Evolutionary conservation across 2,888 invertebrate species (phyloP).

Genomic region (Eupithecia vulgata): DNA sequence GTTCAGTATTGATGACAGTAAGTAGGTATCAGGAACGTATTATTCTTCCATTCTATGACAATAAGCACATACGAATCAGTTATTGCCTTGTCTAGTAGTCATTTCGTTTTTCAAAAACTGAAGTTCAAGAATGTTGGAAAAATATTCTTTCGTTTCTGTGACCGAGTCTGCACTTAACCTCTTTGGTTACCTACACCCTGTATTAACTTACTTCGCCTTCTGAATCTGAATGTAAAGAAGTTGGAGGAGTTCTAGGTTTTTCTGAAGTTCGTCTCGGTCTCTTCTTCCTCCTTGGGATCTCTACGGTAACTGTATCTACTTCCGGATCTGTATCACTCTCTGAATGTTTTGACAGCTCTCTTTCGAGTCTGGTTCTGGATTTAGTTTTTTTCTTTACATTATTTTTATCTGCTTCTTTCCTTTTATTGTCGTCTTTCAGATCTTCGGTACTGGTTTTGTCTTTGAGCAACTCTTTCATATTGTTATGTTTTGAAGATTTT

Average conservation of each 20-base stretch:
- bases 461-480: slow-evolving; percentile 47
- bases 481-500: slow-evolving; percentile 55
- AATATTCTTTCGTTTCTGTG: no score
- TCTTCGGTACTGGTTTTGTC: slow-evolving; percentile 60
- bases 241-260: slow-evolving; percentile 75
- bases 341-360: slow-evolving; percentile 80
- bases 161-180: no score
- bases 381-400: slow-evolving; percentile 76
- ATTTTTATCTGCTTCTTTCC: slow-evolving; percentile 68
- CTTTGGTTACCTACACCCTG: no score
- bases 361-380: slow-evolving; percentile 75
- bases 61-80: no score
- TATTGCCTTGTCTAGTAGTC: no score
- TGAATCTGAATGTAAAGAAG: slow-evolving; percentile 76
- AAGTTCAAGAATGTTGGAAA: no score
- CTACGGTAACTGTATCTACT: slow-evolving; percentile 79
- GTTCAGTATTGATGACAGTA: no score
- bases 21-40: no score
- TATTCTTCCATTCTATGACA: no score
- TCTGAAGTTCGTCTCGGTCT: slow-evolving; percentile 74
- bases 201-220: slow-evolving; percentile 71
- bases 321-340: slow-evolving; percentile 79
- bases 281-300: slow-evolving; percentile 78
- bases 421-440: slow-evolving; percentile 64
- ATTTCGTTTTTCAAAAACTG: no score